phyloP scores from a whole-genome alignment of 2,888 invertebrate genomes.

The Poecilobothrus nobilitatus region DNA sequence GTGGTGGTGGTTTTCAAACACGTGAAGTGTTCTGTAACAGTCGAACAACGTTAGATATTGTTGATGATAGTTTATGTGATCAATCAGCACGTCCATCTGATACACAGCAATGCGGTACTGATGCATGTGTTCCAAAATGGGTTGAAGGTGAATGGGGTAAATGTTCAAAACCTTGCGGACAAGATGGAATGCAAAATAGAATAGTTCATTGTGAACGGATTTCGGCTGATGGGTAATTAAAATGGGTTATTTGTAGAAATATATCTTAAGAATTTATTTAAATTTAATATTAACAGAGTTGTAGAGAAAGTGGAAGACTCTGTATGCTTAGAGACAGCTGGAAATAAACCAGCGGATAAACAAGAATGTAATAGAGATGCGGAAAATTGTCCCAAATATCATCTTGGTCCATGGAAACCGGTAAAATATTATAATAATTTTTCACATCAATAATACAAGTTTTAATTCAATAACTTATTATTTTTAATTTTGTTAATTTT shows the following conservation, averaged over 20 bases:
- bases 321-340: slow-evolving; percentile 59
- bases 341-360: slow-evolving; percentile 59
- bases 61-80: slow-evolving; percentile 72
- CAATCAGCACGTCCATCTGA: slow-evolving; percentile 60
- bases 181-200: slow-evolving; percentile 60
- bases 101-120: slow-evolving; percentile 62
- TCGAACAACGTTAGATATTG: slow-evolving; percentile 59
- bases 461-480: too few species aligned
- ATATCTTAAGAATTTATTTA: neutral
- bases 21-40: slow-evolving; percentile 75
- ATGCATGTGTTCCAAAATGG: slow-evolving; percentile 77
- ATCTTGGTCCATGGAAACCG: slow-evolving; percentile 81
- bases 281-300: slow-evolving; percentile 40
- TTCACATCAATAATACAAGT: too few species aligned
- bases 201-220: slow-evolving; percentile 73
- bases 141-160: slow-evolving; percentile 66
- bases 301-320: slow-evolving; percentile 64
- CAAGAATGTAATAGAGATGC: slow-evolving; percentile 68
- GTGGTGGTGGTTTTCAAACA: slow-evolving; percentile 81
- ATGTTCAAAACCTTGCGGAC: slow-evolving; percentile 76
- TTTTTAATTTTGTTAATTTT: slow-evolving; percentile 14
- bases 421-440: slow-evolving; percentile 46
- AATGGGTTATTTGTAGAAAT: neutral
- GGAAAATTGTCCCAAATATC: slow-evolving; percentile 73
- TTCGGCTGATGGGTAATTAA: slow-evolving; percentile 55